Percentiles rank a stretch among this genome's conserved stretches.
Evolutionary conservation across 1,140 invertebrate species (phyloP).

Genomic region (Laodelphax striatellus): DNA sequence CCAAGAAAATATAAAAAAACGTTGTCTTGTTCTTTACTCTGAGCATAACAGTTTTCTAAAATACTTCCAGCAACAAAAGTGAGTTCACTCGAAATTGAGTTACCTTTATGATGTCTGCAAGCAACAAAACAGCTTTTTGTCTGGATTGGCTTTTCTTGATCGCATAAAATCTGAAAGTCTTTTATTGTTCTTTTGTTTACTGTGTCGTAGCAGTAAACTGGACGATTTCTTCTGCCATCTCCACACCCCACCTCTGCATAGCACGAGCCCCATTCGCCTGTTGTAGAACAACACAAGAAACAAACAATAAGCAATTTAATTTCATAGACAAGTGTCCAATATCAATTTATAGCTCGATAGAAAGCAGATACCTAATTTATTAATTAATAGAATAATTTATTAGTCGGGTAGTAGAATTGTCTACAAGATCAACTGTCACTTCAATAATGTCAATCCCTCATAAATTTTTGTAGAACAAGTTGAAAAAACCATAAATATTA

Average conservation of each 20-base stretch:
- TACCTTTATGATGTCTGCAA: constrained; percentile 23
- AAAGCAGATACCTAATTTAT: too few species aligned
- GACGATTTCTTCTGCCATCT: constrained; percentile 15
- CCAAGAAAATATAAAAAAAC: neutral
- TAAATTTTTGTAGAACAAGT: too few species aligned
- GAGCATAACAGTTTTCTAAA: too few species aligned
- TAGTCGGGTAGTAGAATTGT: too few species aligned
- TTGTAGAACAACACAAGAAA: neutral
- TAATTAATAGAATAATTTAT: too few species aligned
- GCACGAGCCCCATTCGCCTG: constrained; percentile 20
- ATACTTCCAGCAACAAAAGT: neutral
- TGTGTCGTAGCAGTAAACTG: constrained; percentile 19
- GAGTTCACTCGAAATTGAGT: neutral
- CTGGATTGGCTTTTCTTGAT: constrained; percentile 13
- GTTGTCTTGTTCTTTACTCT: neutral
- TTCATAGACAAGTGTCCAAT: too few species aligned
- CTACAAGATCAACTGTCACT: too few species aligned
- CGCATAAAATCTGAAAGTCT: constrained; percentile 14
- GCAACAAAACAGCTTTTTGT: constrained; percentile 21
- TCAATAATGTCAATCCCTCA: too few species aligned
- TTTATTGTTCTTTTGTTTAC: constrained; percentile 1
- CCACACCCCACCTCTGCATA: constrained; percentile 18
- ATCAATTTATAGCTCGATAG: too few species aligned
- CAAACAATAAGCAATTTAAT: too few species aligned
- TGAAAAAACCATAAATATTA: too few species aligned